These are phyloP conservation scores for Noctua comes DNA, from an alignment of 2,888 invertebrate species.

Conservation along the genomic window DNA sequence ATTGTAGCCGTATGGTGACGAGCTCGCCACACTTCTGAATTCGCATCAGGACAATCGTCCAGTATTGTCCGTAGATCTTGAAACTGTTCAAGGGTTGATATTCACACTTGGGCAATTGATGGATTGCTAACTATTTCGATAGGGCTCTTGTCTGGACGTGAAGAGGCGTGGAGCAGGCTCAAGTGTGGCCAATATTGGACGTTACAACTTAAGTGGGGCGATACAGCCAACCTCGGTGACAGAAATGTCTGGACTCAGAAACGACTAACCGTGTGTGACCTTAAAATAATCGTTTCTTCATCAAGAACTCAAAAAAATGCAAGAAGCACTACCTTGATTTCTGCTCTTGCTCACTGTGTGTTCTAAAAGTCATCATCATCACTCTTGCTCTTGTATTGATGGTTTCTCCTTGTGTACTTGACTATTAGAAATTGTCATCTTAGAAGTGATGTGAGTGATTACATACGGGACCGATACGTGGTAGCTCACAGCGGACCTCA, in stretches of 20 bases:
- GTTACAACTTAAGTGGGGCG: background rate
- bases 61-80: background rate
- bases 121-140: constrained; percentile 26
- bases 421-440: background rate
- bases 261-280: background rate
- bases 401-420: background rate
- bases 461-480: too few relatives aligned
- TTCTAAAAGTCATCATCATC: background rate
- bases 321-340: background rate
- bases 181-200: constrained; percentile 41
- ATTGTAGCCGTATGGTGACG: background rate
- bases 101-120: constrained; percentile 42
- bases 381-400: background rate
- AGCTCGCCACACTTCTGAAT: background rate
- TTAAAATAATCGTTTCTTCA: background rate
- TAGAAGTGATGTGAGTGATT: too few relatives aligned
- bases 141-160: constrained; percentile 29
- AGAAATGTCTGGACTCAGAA: background rate
- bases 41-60: background rate
- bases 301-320: background rate
- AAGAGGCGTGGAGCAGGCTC: background rate
- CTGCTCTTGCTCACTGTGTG: background rate
- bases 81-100: background rate
- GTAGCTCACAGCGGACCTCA: too few relatives aligned
- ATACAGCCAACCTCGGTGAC: background rate